Evolutionary conservation across 2,113 vertebrate genomes (phyloP).

Genomic region (Hemiscyllium ocellatum): DNA sequence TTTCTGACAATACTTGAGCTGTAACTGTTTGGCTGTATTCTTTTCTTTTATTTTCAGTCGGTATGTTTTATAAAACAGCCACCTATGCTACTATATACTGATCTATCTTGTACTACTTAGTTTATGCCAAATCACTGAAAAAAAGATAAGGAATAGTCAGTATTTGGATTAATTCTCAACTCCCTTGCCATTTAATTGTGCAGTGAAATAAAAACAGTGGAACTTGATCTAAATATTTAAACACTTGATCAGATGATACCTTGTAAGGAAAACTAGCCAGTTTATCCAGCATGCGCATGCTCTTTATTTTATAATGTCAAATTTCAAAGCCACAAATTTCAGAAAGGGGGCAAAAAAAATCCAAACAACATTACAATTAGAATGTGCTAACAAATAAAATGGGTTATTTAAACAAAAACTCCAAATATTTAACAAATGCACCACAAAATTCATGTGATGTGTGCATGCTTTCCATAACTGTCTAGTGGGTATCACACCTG

Average conservation of each 20-base stretch:
- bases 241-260: not conserved
- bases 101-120: not conserved
- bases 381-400: constrained; percentile 52
- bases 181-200: not conserved
- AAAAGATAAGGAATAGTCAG: not conserved
- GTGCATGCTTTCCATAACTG: constrained; percentile 77
- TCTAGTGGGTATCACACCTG: constrained; percentile 79
- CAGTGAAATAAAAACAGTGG: not conserved
- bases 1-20: not conserved
- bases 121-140: not conserved
- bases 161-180: constrained; percentile 14
- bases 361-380: constrained; percentile 47
- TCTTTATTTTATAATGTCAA: constrained; percentile 43
- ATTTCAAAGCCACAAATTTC: not conserved
- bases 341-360: constrained; percentile 38
- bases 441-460: constrained; percentile 48
- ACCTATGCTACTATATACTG: not conserved
- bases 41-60: not conserved
- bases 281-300: constrained; percentile 82
- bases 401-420: constrained; percentile 50
- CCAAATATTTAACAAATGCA: constrained; percentile 49
- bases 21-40: not conserved
- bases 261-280: constrained; percentile 64
- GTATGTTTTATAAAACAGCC: not conserved
- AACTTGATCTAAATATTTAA: not conserved